phyloP scores from a whole-genome alignment of 2,888 invertebrate species.

The Chromoteleia sp. region DNA sequence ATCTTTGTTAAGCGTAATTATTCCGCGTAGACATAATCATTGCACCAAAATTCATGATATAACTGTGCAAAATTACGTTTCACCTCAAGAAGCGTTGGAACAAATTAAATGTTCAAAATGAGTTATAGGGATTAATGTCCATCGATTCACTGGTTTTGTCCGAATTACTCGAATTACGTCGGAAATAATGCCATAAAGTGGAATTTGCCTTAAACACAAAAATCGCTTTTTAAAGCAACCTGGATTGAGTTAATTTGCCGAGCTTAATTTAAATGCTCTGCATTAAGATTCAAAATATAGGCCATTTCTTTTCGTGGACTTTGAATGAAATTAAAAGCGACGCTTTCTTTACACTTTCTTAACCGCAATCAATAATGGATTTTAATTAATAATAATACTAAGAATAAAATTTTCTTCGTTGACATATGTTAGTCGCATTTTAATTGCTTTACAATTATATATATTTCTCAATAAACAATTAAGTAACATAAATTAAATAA shows the following conservation, averaged over 20 bases:
- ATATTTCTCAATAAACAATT: too few species aligned
- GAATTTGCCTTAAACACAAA: not conserved
- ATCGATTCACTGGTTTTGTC: too few species aligned
- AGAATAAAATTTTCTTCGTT: not conserved
- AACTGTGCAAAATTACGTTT: slow-evolving; percentile 15
- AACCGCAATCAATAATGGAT: not conserved
- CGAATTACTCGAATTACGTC: too few species aligned
- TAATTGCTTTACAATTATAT: too few species aligned
- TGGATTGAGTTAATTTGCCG: not conserved
- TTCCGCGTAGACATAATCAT: slow-evolving; percentile 5
- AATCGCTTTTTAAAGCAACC: not conserved
- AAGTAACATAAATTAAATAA: too few species aligned
- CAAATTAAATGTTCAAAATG: slow-evolving; percentile 12
- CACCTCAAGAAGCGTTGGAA: not conserved
- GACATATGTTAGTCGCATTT: not conserved
- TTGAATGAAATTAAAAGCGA: slow-evolving; percentile 5
- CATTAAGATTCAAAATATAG: slow-evolving; percentile 1
- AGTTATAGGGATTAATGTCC: slow-evolving; percentile 21
- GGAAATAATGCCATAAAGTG: not conserved
- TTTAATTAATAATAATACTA: slow-evolving; percentile 1
- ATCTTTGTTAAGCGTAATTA: slow-evolving; percentile 23
- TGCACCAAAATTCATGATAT: slow-evolving; percentile 11
- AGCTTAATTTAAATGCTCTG: not conserved
- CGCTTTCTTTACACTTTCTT: not conserved
- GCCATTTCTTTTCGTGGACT: not conserved